Evolutionary conservation across 2,797 vertebrate species (phyloP), one percentile per base, ranked within the genome.

Genomic region (Thalassophryne amazonica): DNA sequence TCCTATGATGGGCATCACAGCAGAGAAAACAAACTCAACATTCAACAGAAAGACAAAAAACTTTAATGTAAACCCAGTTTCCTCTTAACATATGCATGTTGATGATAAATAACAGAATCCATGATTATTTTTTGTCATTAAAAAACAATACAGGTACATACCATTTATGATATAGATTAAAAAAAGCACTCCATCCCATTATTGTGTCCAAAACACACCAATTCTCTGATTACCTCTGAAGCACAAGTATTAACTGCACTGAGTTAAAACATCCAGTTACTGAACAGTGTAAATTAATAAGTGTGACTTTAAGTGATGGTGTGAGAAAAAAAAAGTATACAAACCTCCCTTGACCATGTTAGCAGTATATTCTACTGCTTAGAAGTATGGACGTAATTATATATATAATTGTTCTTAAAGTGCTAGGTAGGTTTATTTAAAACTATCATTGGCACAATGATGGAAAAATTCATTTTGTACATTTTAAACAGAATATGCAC

Each of bases 61-160:
- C 13, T 81, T 83, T 81, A 82, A 62, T 84, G 73, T 62, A 79
- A 51, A 60, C 78, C 49, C 57, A 55, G 55, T 78, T 79, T 68
- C 61, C 62, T 74, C 23, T 50, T 51, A 64, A 58, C 27, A 48
- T 20, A 10, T 14, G 10, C 25, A 40, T 40, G 4, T 51, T 47
- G 37, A 67, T 76, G 37, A 67, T 31, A 48, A 48, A 60, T 46
- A 46, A 69, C 40, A 62, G 19, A 31, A 51, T 24, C 38, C 11
- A 56, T 31, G 16, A 52, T 42, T 12, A 51, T 50, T 47, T 7
- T 35, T 46, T 10, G 59, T 65, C 32, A 42, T 55, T 48, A 43
- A 61, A 75, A 67, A n/a, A n/a, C n/a, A n/a, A 35, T 48, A 53
- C 43, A 83, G 45, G 62, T 47, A 77, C 56, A 55, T 42, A 19